Conservation (phyloP, 2,113 vertebrate genomes). For the Pollimyrus isidori region DNA sequence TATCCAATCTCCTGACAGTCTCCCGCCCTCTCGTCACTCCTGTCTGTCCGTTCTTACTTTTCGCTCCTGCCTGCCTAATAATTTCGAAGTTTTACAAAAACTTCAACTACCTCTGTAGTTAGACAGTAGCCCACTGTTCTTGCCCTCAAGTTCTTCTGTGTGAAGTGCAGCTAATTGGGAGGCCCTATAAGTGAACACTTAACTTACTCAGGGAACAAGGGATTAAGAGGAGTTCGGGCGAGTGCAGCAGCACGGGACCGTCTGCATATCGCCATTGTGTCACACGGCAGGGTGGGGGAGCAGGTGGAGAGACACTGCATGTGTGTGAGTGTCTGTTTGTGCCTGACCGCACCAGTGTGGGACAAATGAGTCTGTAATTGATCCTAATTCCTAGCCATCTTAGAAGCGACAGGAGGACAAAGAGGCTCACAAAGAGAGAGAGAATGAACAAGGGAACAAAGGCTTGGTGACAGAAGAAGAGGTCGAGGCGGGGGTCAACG, state of each 20-base stretch:
- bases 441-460: constrained; percentile 12
- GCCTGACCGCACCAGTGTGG: constrained; percentile 10
- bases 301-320: not conserved
- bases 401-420: constrained; percentile 14
- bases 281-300: not conserved
- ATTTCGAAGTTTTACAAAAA: not conserved
- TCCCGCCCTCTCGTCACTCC: not conserved
- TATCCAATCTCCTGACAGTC: not conserved
- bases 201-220: not conserved
- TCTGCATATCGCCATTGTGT: not conserved
- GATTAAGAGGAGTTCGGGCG: not conserved
- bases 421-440: constrained; percentile 9
- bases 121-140: not conserved
- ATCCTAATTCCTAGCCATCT: constrained; percentile 22
- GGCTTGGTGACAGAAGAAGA: not conserved
- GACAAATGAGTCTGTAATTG: constrained; percentile 24
- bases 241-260: not conserved
- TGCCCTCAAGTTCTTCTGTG: not conserved
- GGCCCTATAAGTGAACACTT: not conserved
- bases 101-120: not conserved
- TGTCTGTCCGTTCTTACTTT: not conserved
- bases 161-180: not conserved
- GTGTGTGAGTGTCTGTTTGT: constrained; percentile 4
- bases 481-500: not conserved
- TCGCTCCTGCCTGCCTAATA: not conserved